These are phyloP conservation scores for Mastomys natalensis DNA, from an alignment of 2,113 vertebrate species.

Conservation along the genomic window DNA sequence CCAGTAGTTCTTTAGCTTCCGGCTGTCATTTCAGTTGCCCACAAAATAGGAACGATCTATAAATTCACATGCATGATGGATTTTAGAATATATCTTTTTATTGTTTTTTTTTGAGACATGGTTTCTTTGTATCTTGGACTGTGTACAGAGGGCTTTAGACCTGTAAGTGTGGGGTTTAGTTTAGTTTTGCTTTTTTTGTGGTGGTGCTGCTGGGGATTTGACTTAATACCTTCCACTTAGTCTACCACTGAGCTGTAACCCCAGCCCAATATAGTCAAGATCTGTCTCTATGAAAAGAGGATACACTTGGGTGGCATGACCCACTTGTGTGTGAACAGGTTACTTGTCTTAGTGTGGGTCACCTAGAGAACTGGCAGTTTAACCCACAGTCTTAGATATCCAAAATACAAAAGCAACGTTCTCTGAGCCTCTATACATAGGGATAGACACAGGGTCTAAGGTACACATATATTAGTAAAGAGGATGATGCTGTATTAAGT, in stretches of 20 bases:
- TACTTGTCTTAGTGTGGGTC: not conserved
- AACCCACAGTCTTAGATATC: not conserved
- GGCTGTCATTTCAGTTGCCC: not conserved
- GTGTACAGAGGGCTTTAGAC: not conserved
- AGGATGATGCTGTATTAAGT: accelerated
- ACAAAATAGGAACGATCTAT: not conserved
- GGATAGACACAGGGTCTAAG: accelerated
- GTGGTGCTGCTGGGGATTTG: not conserved
- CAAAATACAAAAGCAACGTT: not conserved
- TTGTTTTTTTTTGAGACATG: not conserved
- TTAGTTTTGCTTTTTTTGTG: not conserved
- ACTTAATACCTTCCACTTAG: not conserved
- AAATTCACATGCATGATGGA: not conserved
- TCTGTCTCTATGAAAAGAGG: not conserved
- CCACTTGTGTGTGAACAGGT: not conserved
- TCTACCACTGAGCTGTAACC: not conserved
- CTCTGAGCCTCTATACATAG: not conserved
- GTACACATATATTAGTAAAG: not conserved
- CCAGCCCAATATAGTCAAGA: not conserved
- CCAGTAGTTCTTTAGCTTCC: not conserved
- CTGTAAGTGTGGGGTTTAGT: not conserved
- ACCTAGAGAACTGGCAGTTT: accelerated
- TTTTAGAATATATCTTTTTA: not conserved
- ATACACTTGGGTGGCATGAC: accelerated
- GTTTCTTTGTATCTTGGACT: not conserved